Evolutionary conservation across 2,797 vertebrate genomes (phyloP).

Genomic region (Melanotaenia boesemani): DNA sequence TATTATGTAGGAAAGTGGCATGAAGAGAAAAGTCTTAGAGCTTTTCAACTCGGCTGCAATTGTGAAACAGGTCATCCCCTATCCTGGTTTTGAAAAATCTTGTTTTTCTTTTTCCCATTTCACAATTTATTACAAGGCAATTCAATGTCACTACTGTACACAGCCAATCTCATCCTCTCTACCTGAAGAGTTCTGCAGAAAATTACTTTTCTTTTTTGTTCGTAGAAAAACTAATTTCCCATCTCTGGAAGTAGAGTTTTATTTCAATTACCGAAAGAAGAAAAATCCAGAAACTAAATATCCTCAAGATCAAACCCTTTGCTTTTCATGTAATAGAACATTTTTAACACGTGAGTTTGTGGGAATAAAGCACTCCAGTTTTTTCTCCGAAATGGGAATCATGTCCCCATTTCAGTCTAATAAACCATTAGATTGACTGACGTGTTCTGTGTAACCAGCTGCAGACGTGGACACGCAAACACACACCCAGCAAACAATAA

Average conservation of each 20-base stretch:
- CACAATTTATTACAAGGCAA: constrained; percentile 12
- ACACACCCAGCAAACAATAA: constrained; percentile 64
- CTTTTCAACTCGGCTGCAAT: neutral
- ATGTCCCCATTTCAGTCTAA: constrained; percentile 18
- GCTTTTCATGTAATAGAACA: neutral
- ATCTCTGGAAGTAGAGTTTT: neutral
- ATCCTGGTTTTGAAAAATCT: constrained; percentile 14
- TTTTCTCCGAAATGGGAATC: constrained; percentile 3
- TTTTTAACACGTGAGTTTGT: constrained; percentile 14
- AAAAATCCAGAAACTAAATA: neutral
- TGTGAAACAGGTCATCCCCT: constrained; percentile 57
- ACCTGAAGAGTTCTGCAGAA: neutral
- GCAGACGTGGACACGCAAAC: constrained; percentile 50
- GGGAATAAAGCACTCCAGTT: constrained; percentile 24
- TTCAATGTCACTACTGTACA: neutral
- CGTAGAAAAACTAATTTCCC: constrained; percentile 18
- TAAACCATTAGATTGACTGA: constrained; percentile 22
- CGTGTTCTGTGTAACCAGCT: constrained; percentile 63
- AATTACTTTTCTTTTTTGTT: constrained; percentile 6
- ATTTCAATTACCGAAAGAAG: neutral
- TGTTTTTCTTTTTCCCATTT: constrained; percentile 33
- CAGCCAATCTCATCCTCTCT: neutral
- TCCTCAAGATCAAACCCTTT: neutral
- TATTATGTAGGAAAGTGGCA: neutral
- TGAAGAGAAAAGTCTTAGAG: constrained; percentile 5